phyloP scores from a whole-genome alignment of 2,113 vertebrate genomes.

The Grammomys dolichurus region DNA sequence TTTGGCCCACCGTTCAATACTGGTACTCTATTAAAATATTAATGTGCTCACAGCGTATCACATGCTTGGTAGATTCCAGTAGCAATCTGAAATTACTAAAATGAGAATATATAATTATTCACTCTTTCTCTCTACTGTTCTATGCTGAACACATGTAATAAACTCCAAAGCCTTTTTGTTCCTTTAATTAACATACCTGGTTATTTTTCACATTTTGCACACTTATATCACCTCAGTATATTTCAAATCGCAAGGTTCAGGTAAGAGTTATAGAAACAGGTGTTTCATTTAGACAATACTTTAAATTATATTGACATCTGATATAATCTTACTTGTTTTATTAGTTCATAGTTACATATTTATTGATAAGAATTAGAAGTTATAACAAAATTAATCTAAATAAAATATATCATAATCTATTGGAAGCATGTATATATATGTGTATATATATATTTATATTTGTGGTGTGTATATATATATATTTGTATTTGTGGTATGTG shows the following conservation, averaged over 20 bases:
- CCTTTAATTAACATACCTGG: slow-evolving; percentile 29
- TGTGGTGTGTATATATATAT: too few species aligned
- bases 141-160: neutral
- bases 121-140: neutral
- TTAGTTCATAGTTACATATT: slow-evolving; percentile 1
- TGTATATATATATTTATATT: too few species aligned
- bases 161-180: neutral
- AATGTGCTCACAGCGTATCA: neutral
- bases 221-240: neutral
- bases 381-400: neutral
- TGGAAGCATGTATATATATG: neutral
- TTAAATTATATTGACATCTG: slow-evolving; percentile 23
- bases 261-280: neutral
- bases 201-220: slow-evolving; percentile 25
- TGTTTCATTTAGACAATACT: neutral
- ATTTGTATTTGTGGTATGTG: too few species aligned
- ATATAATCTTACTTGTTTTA: slow-evolving; percentile 46
- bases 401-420: slow-evolving; percentile 29
- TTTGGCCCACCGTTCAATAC: slow-evolving; percentile 1
- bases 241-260: neutral
- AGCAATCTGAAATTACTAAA: slow-evolving; percentile 20
- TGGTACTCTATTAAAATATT: slow-evolving; percentile 36
- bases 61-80: neutral
- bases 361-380: slow-evolving; percentile 50
- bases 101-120: slow-evolving; percentile 12